Conservation (phyloP, 2,888 invertebrate species). For the Lasioglossum morio region DNA sequence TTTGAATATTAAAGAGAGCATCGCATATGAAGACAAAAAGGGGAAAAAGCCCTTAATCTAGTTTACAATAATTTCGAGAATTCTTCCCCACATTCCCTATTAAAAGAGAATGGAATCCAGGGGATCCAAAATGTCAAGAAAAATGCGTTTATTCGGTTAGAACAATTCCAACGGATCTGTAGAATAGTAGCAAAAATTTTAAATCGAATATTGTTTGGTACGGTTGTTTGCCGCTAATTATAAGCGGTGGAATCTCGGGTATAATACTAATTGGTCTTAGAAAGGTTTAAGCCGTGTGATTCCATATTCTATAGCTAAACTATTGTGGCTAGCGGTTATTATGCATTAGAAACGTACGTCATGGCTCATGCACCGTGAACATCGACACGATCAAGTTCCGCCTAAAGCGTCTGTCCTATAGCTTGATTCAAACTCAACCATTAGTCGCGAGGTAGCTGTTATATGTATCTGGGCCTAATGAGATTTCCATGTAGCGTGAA, state of each 20-base stretch:
- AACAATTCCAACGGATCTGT: neutral
- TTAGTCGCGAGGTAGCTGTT: constrained; percentile 67
- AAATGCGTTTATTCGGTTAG: neutral
- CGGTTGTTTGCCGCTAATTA: neutral
- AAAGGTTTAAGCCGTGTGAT: constrained; percentile 25
- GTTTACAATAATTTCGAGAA: no score
- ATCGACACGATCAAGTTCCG: constrained; percentile 73
- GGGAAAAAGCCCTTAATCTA: no score
- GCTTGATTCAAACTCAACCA: constrained; percentile 70
- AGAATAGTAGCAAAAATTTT: neutral
- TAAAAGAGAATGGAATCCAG: neutral
- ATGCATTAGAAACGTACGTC: constrained; percentile 70
- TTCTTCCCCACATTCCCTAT: no score
- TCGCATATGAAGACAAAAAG: neutral
- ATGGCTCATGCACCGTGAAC: constrained; percentile 67
- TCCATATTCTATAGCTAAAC: constrained; percentile 16
- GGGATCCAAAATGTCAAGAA: neutral
- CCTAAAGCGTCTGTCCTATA: constrained; percentile 69
- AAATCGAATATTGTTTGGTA: neutral
- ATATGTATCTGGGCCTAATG: constrained; percentile 74
- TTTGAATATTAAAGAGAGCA: neutral
- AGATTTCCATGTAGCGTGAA: constrained; percentile 76
- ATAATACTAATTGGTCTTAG: constrained; percentile 12
- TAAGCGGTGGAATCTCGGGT: neutral
- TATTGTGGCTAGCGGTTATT: constrained; percentile 59